These are phyloP conservation scores for Polyommatus icarus DNA, from an alignment of 2,888 invertebrate species.

Conservation along the genomic window DNA sequence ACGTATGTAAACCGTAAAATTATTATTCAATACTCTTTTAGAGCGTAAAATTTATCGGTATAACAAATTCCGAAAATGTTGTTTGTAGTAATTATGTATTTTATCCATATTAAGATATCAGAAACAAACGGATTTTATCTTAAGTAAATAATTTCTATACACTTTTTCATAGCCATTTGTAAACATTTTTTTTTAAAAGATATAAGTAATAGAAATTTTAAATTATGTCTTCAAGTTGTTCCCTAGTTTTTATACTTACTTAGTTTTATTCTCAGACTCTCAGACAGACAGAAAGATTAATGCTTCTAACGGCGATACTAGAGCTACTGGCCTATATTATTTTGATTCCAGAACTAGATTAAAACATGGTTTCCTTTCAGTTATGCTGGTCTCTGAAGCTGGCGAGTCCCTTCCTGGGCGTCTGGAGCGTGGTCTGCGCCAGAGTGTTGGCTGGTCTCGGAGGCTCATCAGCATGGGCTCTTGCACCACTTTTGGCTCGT, in stretches of 20 bases:
- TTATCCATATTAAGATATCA: too few relatives aligned
- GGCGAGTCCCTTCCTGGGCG: conserved; percentile 53
- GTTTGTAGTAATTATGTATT: not conserved
- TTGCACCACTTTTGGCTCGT: conserved; percentile 57
- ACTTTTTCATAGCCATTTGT: too few relatives aligned
- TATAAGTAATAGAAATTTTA: too few relatives aligned
- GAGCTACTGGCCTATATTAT: not conserved
- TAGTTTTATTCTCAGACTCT: too few relatives aligned
- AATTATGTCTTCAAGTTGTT: too few relatives aligned
- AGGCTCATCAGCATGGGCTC: conserved; percentile 61
- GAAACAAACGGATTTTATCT: too few relatives aligned
- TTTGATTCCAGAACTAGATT: not conserved
- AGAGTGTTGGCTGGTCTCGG: conserved; percentile 60
- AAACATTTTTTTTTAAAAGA: too few relatives aligned
- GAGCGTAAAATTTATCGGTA: not conserved
- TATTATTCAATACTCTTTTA: not conserved
- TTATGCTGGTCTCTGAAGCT: conserved; percentile 64
- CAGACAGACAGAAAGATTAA: not conserved
- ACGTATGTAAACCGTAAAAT: not conserved
- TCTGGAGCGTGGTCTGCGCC: conserved; percentile 56
- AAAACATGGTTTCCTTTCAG: conserved; percentile 43
- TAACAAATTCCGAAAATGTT: not conserved
- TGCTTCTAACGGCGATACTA: not conserved
- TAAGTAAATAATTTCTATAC: too few relatives aligned
- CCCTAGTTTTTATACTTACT: too few relatives aligned